phyloP scores from a whole-genome alignment of 2,113 vertebrate genomes.

The Pseudorectes ferrugineus region DNA sequence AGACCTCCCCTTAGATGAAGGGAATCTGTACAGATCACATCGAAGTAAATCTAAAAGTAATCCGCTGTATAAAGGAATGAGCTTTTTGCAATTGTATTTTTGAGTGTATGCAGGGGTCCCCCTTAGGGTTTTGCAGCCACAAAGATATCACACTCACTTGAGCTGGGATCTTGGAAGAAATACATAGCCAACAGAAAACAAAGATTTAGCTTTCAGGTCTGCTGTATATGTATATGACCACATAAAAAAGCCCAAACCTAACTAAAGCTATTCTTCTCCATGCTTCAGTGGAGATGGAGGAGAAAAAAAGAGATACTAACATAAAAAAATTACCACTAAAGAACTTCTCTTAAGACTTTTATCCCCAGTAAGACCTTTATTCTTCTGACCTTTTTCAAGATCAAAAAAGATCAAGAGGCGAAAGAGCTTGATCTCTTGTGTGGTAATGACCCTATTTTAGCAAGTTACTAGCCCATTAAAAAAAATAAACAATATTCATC shows the following conservation, averaged over 20 bases:
- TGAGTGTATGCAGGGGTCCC: conserved; percentile 79
- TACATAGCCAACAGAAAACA: background rate
- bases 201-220: conserved; percentile 14
- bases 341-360: conserved; percentile 24
- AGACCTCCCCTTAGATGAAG: conserved; percentile 88
- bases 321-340: conserved; percentile 2
- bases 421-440: conserved; percentile 17
- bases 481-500: background rate
- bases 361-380: conserved; percentile 37
- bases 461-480: background rate
- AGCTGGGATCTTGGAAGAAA: conserved; percentile 17
- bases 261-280: background rate
- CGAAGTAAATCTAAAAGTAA: conserved; percentile 84
- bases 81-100: conserved; percentile 78
- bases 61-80: conserved; percentile 82
- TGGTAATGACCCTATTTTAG: conserved; percentile 4
- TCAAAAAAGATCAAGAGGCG: conserved; percentile 14
- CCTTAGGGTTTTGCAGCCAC: conserved; percentile 65
- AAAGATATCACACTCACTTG: conserved; percentile 23
- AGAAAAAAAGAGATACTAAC: background rate
- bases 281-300: background rate
- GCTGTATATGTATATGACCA: background rate
- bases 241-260: background rate
- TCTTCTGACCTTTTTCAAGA: conserved; percentile 36
- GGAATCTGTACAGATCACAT: conserved; percentile 76